Percentiles rank a stretch among this genome's conserved stretches.
phyloP scores from a whole-genome alignment of 2,113 vertebrate genomes.

The Anolis sagrei region DNA sequence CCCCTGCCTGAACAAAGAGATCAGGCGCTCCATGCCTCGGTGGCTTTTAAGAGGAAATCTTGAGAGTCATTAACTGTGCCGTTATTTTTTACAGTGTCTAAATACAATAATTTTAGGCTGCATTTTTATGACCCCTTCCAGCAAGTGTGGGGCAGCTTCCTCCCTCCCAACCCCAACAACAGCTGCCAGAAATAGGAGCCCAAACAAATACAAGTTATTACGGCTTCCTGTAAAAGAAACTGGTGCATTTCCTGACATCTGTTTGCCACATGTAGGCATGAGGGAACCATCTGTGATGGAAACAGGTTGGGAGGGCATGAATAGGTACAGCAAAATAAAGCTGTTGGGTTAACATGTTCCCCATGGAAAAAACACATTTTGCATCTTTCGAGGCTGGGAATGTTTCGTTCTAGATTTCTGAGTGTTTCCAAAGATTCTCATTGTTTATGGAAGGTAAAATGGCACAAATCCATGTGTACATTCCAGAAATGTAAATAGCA shows the following conservation, averaged over 20 bases:
- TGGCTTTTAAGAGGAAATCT: conserved; percentile 20
- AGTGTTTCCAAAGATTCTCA: neutral
- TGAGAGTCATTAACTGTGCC: neutral
- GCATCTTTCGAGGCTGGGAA: no score
- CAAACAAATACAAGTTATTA: neutral
- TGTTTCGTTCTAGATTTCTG: no score
- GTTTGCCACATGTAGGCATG: neutral
- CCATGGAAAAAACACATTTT: neutral
- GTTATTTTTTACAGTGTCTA: neutral
- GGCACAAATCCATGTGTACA: neutral
- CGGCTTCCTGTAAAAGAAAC: neutral
- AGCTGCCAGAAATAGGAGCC: neutral
- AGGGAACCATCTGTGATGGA: neutral
- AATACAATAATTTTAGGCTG: neutral
- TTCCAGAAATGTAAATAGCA: neutral
- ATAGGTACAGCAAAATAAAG: neutral
- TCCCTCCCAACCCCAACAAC: neutral
- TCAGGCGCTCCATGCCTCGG: neutral
- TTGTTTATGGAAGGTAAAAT: neutral
- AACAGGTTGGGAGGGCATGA: neutral
- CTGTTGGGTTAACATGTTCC: neutral
- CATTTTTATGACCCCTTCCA: neutral
- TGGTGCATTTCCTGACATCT: neutral
- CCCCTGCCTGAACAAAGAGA: conserved; percentile 18
- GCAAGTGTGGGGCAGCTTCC: neutral